Evolutionary conservation across 1,140 invertebrate species (phyloP), one percentile per base, ranked within the genome.

Genomic region (Neodiprion virginianus): DNA sequence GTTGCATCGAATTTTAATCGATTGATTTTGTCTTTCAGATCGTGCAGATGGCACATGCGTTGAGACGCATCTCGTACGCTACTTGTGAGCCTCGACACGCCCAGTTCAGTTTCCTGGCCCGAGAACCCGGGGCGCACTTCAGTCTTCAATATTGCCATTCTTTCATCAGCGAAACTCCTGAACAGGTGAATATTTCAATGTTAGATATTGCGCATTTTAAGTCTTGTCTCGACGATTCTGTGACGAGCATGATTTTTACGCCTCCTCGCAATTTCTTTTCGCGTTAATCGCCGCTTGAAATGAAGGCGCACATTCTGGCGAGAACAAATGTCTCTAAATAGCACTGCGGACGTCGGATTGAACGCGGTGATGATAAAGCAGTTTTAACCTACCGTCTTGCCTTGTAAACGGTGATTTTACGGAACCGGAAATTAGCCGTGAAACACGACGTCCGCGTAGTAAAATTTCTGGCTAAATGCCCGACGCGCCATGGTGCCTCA

Each of bases 11-110:
- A 40, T 40, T 40, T 2, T 4, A 40, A 40, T 40, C 2, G 28
- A 3, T 40, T 40, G 2, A 40, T 74, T 79, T 72, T 79, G 83
- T 87, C 75, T 92, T 91, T 10, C 92, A 96, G 94, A 92, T 91
- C 85, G 94, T 95, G 85, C 93, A 94, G 88, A 96, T 96, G 95
- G 94, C 93, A 76, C 95, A 96, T 89, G 95, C 95, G 82, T 88
- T 96, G 81, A 93, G 94, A 79, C 92, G 95, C 83, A 95, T 96
- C 82, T 96, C 95, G 77, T 96, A 95, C 89, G 95, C 95, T 78
- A 96, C 94, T 76, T 96, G 95, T 93, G 94, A 96, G 87, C 92
- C 94, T 10, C 91, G 93, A 72, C 90, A 93, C 84, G 91, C 92
- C 78, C 94, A 95, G 86, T 96, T 96, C 90, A 94, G 94, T 82